These are phyloP conservation scores for Centropus bengalensis DNA, from an alignment of 2,113 vertebrate genomes.

Conservation along the genomic window DNA sequence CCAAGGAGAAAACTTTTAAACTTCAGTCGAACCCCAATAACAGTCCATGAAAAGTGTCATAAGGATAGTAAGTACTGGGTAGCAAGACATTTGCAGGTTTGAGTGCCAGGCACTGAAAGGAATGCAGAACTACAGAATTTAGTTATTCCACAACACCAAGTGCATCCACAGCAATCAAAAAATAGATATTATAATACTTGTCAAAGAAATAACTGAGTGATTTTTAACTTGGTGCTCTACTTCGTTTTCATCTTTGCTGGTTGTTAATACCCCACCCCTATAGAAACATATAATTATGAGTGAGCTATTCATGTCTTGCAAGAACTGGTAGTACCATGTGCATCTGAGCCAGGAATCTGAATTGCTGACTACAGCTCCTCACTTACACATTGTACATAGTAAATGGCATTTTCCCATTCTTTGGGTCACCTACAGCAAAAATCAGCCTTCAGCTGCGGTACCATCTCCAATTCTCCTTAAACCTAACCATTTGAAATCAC, in stretches of 20 bases:
- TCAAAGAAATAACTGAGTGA: constrained; percentile 52
- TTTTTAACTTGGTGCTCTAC: constrained; percentile 57
- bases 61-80: not conserved
- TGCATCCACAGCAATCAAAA: constrained; percentile 45
- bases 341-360: constrained; percentile 58
- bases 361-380: constrained; percentile 43
- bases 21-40: not conserved
- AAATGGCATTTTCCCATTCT: constrained; percentile 28
- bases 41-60: not conserved
- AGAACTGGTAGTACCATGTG: constrained; percentile 24
- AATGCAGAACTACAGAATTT: constrained; percentile 10
- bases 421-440: constrained; percentile 35
- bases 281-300: constrained; percentile 39
- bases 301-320: constrained; percentile 31
- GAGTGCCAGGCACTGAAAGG: constrained; percentile 10
- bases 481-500: not conserved
- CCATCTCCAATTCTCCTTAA: constrained; percentile 33
- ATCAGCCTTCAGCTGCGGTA: constrained; percentile 24
- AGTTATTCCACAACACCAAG: constrained; percentile 30
- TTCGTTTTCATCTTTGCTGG: constrained; percentile 36
- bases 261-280: constrained; percentile 42
- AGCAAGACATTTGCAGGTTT: constrained; percentile 2
- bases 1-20: not conserved
- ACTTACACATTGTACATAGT: not conserved
- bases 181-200: constrained; percentile 51